Evolutionary conservation across 2,797 vertebrate genomes (phyloP).

Genomic region (Pteropus rufus): DNA sequence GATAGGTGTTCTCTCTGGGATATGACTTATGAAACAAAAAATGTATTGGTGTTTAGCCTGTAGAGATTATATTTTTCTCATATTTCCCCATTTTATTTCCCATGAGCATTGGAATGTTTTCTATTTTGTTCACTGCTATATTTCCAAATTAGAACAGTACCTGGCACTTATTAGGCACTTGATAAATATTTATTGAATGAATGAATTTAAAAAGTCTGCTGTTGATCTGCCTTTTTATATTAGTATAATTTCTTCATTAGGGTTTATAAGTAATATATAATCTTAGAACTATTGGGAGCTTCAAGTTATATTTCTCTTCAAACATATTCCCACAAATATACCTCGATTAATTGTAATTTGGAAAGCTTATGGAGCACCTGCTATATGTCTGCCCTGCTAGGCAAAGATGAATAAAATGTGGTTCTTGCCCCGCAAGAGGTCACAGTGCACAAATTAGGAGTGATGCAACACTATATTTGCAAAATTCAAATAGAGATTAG

Average conservation of each 20-base stretch:
- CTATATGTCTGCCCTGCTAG: background rate
- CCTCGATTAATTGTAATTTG: background rate
- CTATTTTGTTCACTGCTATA: background rate
- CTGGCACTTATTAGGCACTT: background rate
- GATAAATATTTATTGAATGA: background rate
- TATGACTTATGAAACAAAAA: conserved; percentile 37
- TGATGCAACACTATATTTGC: background rate
- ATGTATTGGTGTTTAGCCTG: conserved; percentile 34
- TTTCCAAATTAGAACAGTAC: background rate
- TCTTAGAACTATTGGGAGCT: background rate
- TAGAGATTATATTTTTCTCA: background rate
- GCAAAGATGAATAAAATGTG: background rate
- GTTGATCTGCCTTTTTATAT: background rate
- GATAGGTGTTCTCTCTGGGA: background rate
- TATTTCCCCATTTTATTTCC: background rate
- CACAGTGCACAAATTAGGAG: background rate
- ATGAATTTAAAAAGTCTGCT: background rate
- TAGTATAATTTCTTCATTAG: background rate
- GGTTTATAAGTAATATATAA: background rate
- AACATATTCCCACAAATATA: background rate
- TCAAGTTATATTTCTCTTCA: background rate
- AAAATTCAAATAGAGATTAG: background rate
- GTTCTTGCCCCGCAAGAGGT: background rate
- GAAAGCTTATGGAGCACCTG: background rate
- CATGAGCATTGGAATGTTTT: background rate